Percentiles rank a stretch among this genome's conserved stretches.
Conservation (phyloP, 2,797 vertebrate genomes). For the Graptemys geographica region DNA sequence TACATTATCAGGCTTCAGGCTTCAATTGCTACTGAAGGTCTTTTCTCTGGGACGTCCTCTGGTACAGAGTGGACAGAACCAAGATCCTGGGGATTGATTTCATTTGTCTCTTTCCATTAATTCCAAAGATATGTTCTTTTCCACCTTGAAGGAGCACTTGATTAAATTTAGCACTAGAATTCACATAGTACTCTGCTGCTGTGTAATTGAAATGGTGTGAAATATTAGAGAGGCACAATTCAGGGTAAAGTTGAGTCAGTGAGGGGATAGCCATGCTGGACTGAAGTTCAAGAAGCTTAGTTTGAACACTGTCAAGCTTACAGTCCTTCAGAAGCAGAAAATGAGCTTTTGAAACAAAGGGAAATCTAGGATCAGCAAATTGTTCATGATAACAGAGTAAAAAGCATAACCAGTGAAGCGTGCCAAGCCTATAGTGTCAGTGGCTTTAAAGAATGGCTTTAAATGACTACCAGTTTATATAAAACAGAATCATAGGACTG, state of each 20-base stretch:
- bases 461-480: slow-evolving; percentile 60
- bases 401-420: slow-evolving; percentile 51
- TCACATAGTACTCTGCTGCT: slow-evolving; percentile 52
- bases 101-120: slow-evolving; percentile 70
- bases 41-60: slow-evolving; percentile 51
- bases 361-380: slow-evolving; percentile 57
- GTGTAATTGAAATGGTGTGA: slow-evolving; percentile 64
- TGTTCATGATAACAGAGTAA: slow-evolving; percentile 66
- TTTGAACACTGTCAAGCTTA: slow-evolving; percentile 65
- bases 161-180: slow-evolving; percentile 77
- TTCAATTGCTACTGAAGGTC: slow-evolving; percentile 71
- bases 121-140: slow-evolving; percentile 67
- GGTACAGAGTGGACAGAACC: slow-evolving; percentile 43
- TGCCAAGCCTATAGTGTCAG: slow-evolving; percentile 61
- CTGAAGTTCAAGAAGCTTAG: slow-evolving; percentile 73
- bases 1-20: slow-evolving; percentile 67
- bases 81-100: slow-evolving; percentile 49
- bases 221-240: slow-evolving; percentile 59
- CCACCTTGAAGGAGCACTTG: slow-evolving; percentile 69
- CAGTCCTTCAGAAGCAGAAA: slow-evolving; percentile 65
- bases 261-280: slow-evolving; percentile 51
- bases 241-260: slow-evolving; percentile 57
- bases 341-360: slow-evolving; percentile 65
- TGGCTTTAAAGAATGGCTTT: slow-evolving; percentile 62
- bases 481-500: not conserved